Conservation (phyloP, 92 coral and sea anemone species). For the Blastomussa wellsi region DNA sequence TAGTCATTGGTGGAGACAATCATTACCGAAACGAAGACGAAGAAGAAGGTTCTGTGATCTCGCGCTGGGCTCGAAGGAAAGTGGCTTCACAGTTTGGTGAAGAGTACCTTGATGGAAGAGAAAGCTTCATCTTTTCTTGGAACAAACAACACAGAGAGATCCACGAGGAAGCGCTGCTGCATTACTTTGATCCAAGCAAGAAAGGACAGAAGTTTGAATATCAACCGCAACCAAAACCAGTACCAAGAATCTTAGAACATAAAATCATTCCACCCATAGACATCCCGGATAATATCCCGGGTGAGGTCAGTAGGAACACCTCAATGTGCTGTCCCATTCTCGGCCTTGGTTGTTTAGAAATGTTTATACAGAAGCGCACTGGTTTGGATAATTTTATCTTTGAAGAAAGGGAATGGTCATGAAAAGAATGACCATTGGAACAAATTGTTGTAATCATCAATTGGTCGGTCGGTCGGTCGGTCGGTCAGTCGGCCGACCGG, state of each 20-base stretch:
- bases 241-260: conserved; percentile 3
- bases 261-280: not conserved
- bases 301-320: not conserved
- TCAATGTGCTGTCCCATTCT: not conserved
- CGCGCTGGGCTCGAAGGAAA: conserved; percentile 58
- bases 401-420: no score
- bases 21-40: conserved; percentile 52
- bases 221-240: conserved; percentile 28
- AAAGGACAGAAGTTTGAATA: conserved; percentile 27
- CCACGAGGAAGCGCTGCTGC: conserved; percentile 57
- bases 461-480: no score
- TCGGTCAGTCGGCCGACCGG: no score
- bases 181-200: conserved; percentile 41
- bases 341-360: not conserved
- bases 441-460: no score
- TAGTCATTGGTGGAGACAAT: conserved; percentile 60
- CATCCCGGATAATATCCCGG: no score
- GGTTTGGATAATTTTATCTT: no score
- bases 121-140: conserved; percentile 64
- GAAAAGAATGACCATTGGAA: no score
- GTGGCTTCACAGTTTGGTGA: conserved; percentile 46
- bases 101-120: conserved; percentile 54
- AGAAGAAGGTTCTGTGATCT: conserved; percentile 30
- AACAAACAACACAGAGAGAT: conserved; percentile 44
- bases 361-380: no score